Conservation (phyloP, 1,140 invertebrate species). For the Nomia melanderi region DNA sequence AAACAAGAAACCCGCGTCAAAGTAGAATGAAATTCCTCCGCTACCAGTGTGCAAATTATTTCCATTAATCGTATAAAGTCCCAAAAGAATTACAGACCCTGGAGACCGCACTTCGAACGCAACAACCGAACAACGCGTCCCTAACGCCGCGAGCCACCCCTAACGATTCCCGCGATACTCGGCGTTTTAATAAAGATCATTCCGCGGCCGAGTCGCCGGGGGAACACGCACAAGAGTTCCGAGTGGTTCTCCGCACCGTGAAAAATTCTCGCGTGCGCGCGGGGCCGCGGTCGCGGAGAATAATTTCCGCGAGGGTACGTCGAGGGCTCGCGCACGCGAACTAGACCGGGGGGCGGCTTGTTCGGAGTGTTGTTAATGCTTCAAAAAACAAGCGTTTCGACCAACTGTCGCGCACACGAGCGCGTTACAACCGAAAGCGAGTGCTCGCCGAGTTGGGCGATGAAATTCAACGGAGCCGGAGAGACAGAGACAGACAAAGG, state of each 20-base stretch:
- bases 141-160: too few relatives aligned
- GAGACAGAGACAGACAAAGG: background rate
- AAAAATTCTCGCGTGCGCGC: conserved; percentile 15
- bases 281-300: background rate
- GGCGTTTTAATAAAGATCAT: background rate
- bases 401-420: background rate
- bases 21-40: background rate
- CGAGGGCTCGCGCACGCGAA: background rate
- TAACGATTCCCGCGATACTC: background rate
- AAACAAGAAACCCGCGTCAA: too few relatives aligned
- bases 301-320: background rate
- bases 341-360: background rate
- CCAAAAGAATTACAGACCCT: too few relatives aligned
- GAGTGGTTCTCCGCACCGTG: background rate
- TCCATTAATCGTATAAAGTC: too few relatives aligned
- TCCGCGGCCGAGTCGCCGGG: background rate
- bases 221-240: background rate
- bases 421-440: background rate
- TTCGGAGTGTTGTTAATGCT: background rate
- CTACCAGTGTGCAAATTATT: too few relatives aligned
- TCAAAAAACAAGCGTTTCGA: conserved; percentile 8
- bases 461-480: background rate
- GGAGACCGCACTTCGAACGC: too few relatives aligned
- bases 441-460: too few relatives aligned
- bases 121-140: too few relatives aligned